Evolutionary conservation across 2,113 vertebrate genomes (phyloP).

Genomic region (Mastomys coucha): DNA sequence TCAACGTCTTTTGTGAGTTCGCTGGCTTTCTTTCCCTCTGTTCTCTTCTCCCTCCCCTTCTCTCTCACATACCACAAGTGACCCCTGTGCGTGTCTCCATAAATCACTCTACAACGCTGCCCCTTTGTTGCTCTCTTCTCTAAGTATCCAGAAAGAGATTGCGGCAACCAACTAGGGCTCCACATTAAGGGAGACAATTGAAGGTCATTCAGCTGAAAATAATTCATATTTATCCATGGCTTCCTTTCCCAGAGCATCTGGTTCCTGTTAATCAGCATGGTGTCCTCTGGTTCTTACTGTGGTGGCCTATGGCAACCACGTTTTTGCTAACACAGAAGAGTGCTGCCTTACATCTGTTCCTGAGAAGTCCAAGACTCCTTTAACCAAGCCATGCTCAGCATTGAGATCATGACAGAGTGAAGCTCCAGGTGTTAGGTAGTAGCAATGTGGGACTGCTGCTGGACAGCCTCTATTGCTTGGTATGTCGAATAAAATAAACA

Average conservation of each 20-base stretch:
- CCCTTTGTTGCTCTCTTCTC: conserved; percentile 60
- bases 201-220: conserved; percentile 80
- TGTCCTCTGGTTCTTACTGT: conserved; percentile 72
- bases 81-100: conserved; percentile 65
- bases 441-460: neutral
- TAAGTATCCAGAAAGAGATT: conserved; percentile 61
- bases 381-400: conserved; percentile 21
- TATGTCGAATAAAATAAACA: neutral
- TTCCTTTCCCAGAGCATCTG: conserved; percentile 77
- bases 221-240: conserved; percentile 75
- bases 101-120: conserved; percentile 69
- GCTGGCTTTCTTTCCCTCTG: neutral
- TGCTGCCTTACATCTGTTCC: conserved; percentile 77
- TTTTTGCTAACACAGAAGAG: conserved; percentile 66
- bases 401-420: conserved; percentile 32
- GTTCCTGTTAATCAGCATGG: conserved; percentile 79
- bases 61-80: conserved; percentile 65
- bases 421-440: neutral
- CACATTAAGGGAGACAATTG: conserved; percentile 69
- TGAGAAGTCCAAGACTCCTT: conserved; percentile 63
- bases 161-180: conserved; percentile 51
- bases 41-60: neutral
- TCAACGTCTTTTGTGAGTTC: neutral
- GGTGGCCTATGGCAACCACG: conserved; percentile 77
- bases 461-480: neutral